Evolutionary conservation across 2,888 invertebrate genomes (phyloP).

Genomic region (Cylindroiulus punctatus): DNA sequence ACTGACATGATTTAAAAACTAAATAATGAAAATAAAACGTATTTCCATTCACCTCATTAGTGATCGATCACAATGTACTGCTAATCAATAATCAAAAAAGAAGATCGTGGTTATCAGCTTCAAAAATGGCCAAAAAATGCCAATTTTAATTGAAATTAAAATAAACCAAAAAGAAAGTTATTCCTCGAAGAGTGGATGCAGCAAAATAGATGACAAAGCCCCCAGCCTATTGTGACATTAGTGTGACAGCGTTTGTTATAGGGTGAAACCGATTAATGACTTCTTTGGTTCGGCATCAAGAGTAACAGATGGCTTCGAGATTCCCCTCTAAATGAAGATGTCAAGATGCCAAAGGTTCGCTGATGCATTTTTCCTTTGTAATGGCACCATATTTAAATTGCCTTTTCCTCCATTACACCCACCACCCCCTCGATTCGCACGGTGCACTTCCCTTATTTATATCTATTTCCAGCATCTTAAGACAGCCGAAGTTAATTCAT

Average conservation of each 20-base stretch:
- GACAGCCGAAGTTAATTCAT: conserved; percentile 4
- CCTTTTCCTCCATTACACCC: not conserved
- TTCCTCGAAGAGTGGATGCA: not conserved
- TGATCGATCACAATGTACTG: no score
- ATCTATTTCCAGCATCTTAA: conserved; percentile 21
- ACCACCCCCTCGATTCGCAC: not conserved
- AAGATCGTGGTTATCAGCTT: no score
- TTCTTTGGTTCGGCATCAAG: not conserved
- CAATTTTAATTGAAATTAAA: no score
- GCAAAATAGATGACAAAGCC: not conserved
- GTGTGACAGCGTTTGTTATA: not conserved
- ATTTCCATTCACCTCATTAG: no score
- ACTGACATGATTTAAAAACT: no score
- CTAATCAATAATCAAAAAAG: no score
- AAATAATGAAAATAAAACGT: no score
- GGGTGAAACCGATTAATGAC: not conserved
- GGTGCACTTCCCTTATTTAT: not conserved
- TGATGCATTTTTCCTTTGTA: conserved; percentile 14
- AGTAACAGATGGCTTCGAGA: conserved; percentile 19
- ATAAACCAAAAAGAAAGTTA: no score
- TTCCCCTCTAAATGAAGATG: not conserved
- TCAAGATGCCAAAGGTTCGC: conserved; percentile 11
- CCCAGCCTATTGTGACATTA: not conserved
- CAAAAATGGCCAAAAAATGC: no score
- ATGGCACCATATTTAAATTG: conserved; percentile 1